These are phyloP conservation scores for Rhinogobio ventralis DNA, from an alignment of 2,797 vertebrate species.

Conservation along the genomic window DNA sequence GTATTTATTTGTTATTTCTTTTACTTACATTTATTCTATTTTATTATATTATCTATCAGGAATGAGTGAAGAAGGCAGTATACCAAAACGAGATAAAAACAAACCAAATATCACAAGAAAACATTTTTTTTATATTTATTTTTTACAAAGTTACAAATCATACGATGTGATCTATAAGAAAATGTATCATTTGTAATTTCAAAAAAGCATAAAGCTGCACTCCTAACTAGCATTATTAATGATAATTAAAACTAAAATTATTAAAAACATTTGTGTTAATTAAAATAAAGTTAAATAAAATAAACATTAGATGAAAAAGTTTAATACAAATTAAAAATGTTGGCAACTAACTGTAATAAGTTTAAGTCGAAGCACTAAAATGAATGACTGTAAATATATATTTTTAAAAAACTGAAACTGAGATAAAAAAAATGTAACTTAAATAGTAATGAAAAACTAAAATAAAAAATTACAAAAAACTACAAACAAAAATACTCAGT, in stretches of 20 bases:
- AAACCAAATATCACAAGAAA: neutral
- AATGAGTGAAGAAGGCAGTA: neutral
- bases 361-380: neutral
- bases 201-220: neutral
- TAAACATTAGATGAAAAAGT: neutral
- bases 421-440: neutral
- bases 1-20: neutral
- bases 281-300: neutral
- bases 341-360: neutral
- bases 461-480: neutral
- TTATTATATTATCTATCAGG: neutral
- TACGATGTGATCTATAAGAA: neutral
- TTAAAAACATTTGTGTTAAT: neutral
- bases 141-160: neutral
- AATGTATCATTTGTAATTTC: too few species aligned
- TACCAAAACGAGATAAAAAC: neutral
- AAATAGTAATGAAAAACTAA: neutral
- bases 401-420: neutral
- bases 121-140: neutral
- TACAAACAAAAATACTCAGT: too few species aligned
- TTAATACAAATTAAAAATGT: neutral
- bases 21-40: neutral
- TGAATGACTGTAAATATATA: neutral
- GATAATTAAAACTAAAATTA: neutral
- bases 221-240: neutral